Evolutionary conservation across 2,797 vertebrate species (phyloP).

Genomic region (Malurus leucopterus): DNA sequence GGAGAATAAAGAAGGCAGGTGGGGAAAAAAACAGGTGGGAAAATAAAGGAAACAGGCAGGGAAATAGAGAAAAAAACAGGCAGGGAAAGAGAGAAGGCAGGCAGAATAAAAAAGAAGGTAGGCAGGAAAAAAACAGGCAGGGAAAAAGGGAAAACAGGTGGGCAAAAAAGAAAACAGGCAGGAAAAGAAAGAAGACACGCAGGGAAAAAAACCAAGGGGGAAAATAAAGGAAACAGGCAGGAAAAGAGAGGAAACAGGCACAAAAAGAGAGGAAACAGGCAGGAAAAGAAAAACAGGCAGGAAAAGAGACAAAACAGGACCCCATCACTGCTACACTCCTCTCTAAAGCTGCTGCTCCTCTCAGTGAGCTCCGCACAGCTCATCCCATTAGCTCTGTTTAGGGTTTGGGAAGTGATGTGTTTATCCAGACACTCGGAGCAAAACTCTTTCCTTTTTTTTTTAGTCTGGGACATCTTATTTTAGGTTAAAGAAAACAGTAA

Average conservation of each 20-base stretch:
- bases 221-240: not conserved
- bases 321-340: not conserved
- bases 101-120: no score
- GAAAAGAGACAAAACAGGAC: not conserved
- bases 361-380: not conserved
- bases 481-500: slow-evolving; percentile 24
- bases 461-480: slow-evolving; percentile 13
- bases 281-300: not conserved
- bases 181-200: not conserved
- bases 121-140: not conserved
- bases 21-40: no score
- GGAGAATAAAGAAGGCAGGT: no score
- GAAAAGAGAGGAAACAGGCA: no score
- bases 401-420: not conserved
- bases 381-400: slow-evolving; percentile 13
- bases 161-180: not conserved
- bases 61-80: not conserved
- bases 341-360: not conserved
- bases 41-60: no score
- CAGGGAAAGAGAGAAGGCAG: not conserved
- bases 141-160: not conserved
- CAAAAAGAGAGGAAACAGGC: no score
- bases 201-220: not conserved
- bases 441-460: not conserved
- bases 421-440: slow-evolving; percentile 17